Percentiles rank a stretch among this genome's conserved stretches.
phyloP scores from a whole-genome alignment of 2,888 invertebrate species.

The Drosophila setosimentum region DNA sequence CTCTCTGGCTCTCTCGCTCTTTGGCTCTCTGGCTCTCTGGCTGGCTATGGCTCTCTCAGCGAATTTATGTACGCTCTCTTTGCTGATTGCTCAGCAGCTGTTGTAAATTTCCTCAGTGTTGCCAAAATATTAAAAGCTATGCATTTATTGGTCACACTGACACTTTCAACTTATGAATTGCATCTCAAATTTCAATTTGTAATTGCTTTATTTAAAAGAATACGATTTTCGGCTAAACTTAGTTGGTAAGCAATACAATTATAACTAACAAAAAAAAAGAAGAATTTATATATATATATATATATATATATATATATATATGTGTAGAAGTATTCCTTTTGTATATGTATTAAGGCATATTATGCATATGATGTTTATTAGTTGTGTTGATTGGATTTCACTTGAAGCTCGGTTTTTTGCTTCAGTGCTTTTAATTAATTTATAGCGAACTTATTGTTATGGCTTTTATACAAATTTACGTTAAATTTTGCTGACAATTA shows the following conservation, averaged over 20 bases:
- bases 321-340: slow-evolving; percentile 21
- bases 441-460: slow-evolving; percentile 81
- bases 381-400: slow-evolving; percentile 17
- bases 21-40: neutral
- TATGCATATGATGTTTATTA: slow-evolving; percentile 22
- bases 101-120: slow-evolving; percentile 30
- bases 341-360: slow-evolving; percentile 28
- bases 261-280: slow-evolving; percentile 58
- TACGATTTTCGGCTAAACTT: slow-evolving; percentile 60
- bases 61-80: slow-evolving; percentile 12
- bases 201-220: slow-evolving; percentile 67
- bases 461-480: slow-evolving; percentile 72
- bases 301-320: slow-evolving; percentile 14
- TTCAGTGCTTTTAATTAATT: slow-evolving; percentile 42
- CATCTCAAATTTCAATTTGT: slow-evolving; percentile 29
- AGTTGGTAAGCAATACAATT: slow-evolving; percentile 39
- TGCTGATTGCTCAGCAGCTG: slow-evolving; percentile 49
- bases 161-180: neutral
- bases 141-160: slow-evolving; percentile 32
- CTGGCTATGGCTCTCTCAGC: neutral
- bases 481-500: slow-evolving; percentile 25
- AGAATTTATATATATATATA: slow-evolving; percentile 11
- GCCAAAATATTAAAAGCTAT: neutral
- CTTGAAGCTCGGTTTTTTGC: slow-evolving; percentile 17
- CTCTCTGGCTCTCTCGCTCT: neutral